Evolutionary conservation across 2,113 vertebrate genomes (phyloP), one percentile per base, ranked within the genome.

Genomic region (Embiotoca jacksoni): DNA sequence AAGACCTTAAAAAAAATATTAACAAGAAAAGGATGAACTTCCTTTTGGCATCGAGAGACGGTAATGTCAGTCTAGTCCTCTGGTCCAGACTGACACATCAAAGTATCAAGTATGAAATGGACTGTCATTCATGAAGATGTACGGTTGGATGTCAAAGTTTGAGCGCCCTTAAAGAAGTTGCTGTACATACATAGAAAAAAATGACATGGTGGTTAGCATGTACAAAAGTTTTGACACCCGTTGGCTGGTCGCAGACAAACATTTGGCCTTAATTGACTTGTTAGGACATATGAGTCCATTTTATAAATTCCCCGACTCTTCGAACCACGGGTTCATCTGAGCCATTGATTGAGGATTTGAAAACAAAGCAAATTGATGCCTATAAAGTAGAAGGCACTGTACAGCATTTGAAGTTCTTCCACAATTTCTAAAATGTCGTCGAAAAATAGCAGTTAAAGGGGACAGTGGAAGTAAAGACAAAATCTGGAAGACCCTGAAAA

Each of bases 361-460:
- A 62, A 53, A 33, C 23, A 53, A 14, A 61, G 23, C n/a, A 41
- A 54, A 32, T 31, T 54, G 6, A 14, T 73, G 59, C 32, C 30
- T 44, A 10, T 30, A 44, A 30, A 62, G 11, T 35, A 73, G 10
- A 55, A 30, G 15, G 52, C 11, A 54, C 49, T 33, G 11, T 13
- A 73, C 33, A 62, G 30, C 58, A 53, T 73, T 53, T 49, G 54
- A 61, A 62, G 58, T 61, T 60, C 23, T 53, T 53, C 57, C 47
- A 73, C 15, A n/a, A 36, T 54, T 47, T 44, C 14, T 30, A 54
- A 62, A 62, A 62, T 61, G 35, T 60, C 57, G 11, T 50, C 31
- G 44, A 52, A 4, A 72, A 54, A 54, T 46, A 54, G 15, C 7
- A 3, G 49, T 63, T 62, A 54, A 35, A 30, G 49, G 58, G 14